Conservation (phyloP, 2,113 vertebrate genomes). For the Psophia crepitans region DNA sequence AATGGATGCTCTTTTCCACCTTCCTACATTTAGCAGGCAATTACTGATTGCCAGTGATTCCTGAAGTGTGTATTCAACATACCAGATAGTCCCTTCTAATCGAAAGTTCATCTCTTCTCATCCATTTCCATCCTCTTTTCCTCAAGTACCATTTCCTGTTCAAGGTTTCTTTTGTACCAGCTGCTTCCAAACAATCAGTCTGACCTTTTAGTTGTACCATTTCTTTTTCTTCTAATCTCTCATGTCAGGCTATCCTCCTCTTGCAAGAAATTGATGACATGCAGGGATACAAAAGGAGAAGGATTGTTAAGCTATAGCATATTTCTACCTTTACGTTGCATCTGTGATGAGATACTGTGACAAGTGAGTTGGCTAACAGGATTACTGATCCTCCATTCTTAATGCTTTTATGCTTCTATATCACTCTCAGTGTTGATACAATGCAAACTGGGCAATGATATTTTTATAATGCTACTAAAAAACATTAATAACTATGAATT, state of each 20-base stretch:
- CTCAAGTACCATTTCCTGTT: not conserved
- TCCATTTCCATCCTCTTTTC: not conserved
- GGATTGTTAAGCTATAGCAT: not conserved
- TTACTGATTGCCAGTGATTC: not conserved
- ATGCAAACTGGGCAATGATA: not conserved
- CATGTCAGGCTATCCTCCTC: not conserved
- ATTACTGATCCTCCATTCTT: not conserved
- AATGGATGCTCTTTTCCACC: not conserved
- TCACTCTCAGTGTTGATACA: not conserved
- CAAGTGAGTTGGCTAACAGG: not conserved
- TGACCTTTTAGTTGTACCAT: not conserved
- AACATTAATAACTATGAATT: not conserved
- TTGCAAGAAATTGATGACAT: not conserved
- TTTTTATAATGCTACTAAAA: not conserved
- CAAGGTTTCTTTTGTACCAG: not conserved
- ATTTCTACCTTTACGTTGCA: not conserved
- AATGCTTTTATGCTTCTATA: not conserved
- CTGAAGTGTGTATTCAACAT: not conserved
- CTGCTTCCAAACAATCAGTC: not conserved
- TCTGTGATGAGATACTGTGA: not conserved
- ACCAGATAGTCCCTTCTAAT: not conserved
- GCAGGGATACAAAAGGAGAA: not conserved
- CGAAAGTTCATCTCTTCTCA: not conserved
- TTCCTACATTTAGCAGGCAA: not conserved
- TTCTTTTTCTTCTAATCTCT: not conserved